These are phyloP conservation scores for Procapra przewalskii DNA, from an alignment of 2,113 vertebrate species.

Conservation along the genomic window DNA sequence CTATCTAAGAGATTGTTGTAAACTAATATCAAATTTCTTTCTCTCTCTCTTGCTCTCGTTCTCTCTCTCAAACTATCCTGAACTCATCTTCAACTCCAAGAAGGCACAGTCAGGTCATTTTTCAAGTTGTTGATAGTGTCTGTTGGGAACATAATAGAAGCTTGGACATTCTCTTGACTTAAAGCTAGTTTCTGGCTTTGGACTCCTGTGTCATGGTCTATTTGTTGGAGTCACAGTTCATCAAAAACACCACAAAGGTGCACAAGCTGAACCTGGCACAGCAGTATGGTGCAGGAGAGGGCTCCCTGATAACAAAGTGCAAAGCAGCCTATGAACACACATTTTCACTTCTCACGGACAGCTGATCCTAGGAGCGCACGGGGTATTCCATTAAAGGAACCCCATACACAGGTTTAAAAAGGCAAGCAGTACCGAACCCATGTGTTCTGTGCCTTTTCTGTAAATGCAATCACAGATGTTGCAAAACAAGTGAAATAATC, in stretches of 20 bases:
- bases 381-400: not conserved
- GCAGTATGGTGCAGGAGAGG: not conserved
- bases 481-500: not conserved
- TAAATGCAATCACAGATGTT: not conserved
- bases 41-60: not conserved
- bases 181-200: conserved; percentile 3
- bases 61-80: not conserved
- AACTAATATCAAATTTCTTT: not conserved
- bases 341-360: accelerated
- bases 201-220: not conserved
- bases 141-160: not conserved
- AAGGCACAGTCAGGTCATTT: not conserved
- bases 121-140: not conserved
- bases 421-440: not conserved
- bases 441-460: not conserved
- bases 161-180: not conserved
- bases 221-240: not conserved
- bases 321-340: not conserved
- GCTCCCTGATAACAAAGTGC: not conserved
- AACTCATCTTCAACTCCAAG: not conserved
- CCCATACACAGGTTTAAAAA: not conserved
- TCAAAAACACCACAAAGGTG: not conserved
- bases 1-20: not conserved
- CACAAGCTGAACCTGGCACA: not conserved
- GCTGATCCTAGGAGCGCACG: not conserved